A percentile compares a stretch with the other conserved stretches of the same genome.
Evolutionary conservation across 2,888 invertebrate species (phyloP).

Genomic region (Hofmannophila pseudospretella): DNA sequence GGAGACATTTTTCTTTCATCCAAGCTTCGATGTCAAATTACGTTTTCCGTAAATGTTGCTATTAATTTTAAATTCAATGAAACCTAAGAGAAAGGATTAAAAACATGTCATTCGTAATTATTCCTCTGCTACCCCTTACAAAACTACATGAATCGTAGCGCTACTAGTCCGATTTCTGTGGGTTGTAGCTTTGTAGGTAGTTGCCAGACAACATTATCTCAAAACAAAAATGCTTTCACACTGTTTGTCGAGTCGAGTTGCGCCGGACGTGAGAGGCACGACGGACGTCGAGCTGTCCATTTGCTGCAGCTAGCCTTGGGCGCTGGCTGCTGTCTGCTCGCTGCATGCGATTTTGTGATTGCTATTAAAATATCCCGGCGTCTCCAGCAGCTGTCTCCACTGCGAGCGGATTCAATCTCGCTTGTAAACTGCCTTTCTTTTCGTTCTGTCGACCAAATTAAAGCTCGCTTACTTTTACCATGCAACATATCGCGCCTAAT

Average conservation of each 20-base stretch:
- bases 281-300: neutral
- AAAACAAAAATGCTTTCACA: neutral
- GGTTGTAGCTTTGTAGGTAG: too few species aligned
- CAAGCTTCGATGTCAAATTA: too few species aligned
- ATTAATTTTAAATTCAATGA: too few species aligned
- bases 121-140: too few species aligned
- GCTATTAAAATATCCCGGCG: conserved; percentile 49
- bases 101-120: too few species aligned
- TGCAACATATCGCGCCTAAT: too few species aligned
- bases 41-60: too few species aligned
- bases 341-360: conserved; percentile 26
- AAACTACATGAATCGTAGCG: too few species aligned
- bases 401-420: conserved; percentile 40
- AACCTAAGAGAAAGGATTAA: too few species aligned
- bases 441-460: conserved; percentile 38
- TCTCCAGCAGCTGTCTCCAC: conserved; percentile 43
- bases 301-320: neutral
- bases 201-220: too few species aligned
- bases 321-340: neutral
- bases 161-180: too few species aligned
- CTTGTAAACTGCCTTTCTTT: conserved; percentile 41
- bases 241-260: neutral
- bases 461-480: conserved; percentile 24
- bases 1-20: too few species aligned
- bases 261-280: neutral